Evolutionary conservation across 1,140 invertebrate species (phyloP).

Genomic region (Aphaenogaster ashmeadi): DNA sequence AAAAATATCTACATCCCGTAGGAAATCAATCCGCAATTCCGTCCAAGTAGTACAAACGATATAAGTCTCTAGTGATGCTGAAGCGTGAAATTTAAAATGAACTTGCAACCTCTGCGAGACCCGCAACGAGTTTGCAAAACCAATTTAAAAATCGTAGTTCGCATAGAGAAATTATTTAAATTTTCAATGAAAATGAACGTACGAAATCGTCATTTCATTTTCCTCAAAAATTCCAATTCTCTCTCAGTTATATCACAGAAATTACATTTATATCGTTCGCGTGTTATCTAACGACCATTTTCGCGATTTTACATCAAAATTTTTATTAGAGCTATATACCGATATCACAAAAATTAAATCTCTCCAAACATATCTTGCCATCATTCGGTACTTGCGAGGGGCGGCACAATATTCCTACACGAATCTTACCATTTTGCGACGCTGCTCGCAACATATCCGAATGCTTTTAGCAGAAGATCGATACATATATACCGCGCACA

Average conservation of each 20-base stretch:
- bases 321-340: conserved; percentile 19
- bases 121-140: conserved; percentile 63
- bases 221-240: conserved; percentile 5
- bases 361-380: background rate
- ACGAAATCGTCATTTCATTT: background rate
- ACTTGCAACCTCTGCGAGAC: conserved; percentile 61
- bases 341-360: background rate
- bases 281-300: background rate
- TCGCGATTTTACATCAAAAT: background rate
- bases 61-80: background rate
- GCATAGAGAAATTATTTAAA: background rate
- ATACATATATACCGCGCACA: background rate
- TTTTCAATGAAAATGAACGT: conserved; percentile 34
- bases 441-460: conserved; percentile 28
- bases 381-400: conserved; percentile 21
- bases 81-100: background rate
- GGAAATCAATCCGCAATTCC: background rate
- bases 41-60: background rate
- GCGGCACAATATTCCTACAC: background rate
- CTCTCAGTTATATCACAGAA: conserved; percentile 1
- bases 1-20: background rate
- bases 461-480: background rate
- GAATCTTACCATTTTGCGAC: conserved; percentile 26
- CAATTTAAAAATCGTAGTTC: conserved; percentile 2
- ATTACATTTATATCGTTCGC: background rate